A percentile compares a stretch with the other conserved stretches of the same genome.
Evolutionary conservation across 2,888 invertebrate species (phyloP).

Genomic region (Lithophane leautieri): DNA sequence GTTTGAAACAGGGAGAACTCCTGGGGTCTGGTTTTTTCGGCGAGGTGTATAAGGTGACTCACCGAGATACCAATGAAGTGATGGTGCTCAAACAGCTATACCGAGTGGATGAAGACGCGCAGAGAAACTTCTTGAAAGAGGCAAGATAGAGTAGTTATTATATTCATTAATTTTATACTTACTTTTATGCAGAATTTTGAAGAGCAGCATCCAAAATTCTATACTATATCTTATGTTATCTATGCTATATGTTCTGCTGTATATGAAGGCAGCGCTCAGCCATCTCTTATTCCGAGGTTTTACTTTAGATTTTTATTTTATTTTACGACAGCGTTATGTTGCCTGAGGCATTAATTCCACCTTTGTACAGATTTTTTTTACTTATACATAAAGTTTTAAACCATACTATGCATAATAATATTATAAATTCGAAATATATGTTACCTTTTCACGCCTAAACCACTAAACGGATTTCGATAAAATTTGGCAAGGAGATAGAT

Average conservation of each 20-base stretch:
- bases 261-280: too few relatives aligned
- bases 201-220: too few relatives aligned
- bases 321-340: too few relatives aligned
- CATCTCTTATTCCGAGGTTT: too few relatives aligned
- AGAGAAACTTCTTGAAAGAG: conserved; percentile 98
- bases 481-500: too few relatives aligned
- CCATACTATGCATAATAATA: too few relatives aligned
- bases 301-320: background rate
- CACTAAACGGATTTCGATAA: too few relatives aligned
- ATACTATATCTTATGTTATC: too few relatives aligned
- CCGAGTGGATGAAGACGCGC: conserved; percentile 98
- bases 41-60: conserved; percentile 97
- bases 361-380: background rate
- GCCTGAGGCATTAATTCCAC: too few relatives aligned
- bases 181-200: background rate
- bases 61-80: conserved; percentile 96
- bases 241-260: too few relatives aligned
- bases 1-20: conserved; percentile 93
- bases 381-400: background rate
- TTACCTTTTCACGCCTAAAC: too few relatives aligned
- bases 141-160: conserved; percentile 73
- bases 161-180: background rate
- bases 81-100: conserved; percentile 99
- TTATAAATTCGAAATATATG: too few relatives aligned
- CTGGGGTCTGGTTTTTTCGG: conserved; percentile 98